Evolutionary conservation across 2,797 vertebrate genomes (phyloP).

Genomic region (Liasis olivaceus): DNA sequence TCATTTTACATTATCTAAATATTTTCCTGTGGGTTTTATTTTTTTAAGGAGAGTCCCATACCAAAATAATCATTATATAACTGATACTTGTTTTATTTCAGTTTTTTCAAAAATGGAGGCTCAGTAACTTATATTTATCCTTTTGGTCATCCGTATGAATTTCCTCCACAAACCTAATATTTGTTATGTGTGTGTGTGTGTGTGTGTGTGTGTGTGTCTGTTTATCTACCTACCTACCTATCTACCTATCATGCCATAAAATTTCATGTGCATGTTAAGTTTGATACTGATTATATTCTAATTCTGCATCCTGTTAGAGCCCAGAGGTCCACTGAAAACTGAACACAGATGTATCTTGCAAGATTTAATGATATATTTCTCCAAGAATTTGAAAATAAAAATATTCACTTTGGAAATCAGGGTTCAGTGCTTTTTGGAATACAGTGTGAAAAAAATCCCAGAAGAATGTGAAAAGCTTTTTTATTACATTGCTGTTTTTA

Average conservation of each 20-base stretch:
- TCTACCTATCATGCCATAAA: neutral
- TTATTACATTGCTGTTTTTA: neutral
- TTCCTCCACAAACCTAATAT: neutral
- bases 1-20: neutral
- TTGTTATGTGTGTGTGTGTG: neutral
- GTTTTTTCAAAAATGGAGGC: neutral
- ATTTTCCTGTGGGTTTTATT: neutral
- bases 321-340: neutral
- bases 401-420: constrained; percentile 18
- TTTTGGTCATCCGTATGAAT: neutral
- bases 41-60: neutral
- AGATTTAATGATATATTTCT: constrained; percentile 28
- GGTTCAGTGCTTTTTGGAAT: neutral
- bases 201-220: neutral
- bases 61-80: neutral
- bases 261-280: neutral
- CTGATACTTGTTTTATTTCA: neutral
- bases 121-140: constrained; percentile 1
- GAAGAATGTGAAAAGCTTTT: neutral
- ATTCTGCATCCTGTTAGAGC: constrained; percentile 19
- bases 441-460: neutral
- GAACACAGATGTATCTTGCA: constrained; percentile 13
- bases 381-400: constrained; percentile 26
- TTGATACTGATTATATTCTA: constrained; percentile 14
- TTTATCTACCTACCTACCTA: neutral